A percentile compares a stretch with the other conserved stretches of the same genome.
phyloP scores from a whole-genome alignment of 2,797 vertebrate genomes.

The Gastrophryne carolinensis region DNA sequence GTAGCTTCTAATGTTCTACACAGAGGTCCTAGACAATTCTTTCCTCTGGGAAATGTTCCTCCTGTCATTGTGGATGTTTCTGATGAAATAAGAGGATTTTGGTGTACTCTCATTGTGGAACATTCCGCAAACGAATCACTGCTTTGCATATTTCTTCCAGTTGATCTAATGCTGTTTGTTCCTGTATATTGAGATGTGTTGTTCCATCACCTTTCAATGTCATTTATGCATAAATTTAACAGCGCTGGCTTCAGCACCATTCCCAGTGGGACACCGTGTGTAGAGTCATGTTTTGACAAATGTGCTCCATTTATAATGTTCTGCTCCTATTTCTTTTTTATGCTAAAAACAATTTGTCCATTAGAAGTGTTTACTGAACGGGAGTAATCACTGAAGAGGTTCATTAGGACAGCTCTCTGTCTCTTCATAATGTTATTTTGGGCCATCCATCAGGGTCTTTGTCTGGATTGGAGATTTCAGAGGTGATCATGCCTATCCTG shows the following conservation, averaged over 20 bases:
- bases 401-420: conserved; percentile 42
- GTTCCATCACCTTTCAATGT: conserved; percentile 45
- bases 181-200: conserved; percentile 14
- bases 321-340: conserved; percentile 30
- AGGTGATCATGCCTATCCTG: conserved; percentile 14
- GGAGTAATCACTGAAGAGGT: conserved; percentile 40
- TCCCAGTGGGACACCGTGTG: conserved; percentile 35
- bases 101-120: not conserved
- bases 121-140: not conserved
- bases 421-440: not conserved
- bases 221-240: conserved; percentile 51
- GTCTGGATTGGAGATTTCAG: conserved; percentile 1
- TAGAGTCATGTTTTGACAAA: conserved; percentile 40
- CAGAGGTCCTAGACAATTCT: no score
- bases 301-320: conserved; percentile 48
- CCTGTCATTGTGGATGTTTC: not conserved
- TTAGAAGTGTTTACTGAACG: conserved; percentile 36
- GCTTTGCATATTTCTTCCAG: not conserved
- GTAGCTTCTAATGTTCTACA: no score
- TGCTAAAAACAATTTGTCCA: conserved; percentile 40
- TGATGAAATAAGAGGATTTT: not conserved
- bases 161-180: not conserved
- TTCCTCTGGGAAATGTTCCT: not conserved
- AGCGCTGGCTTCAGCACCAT: conserved; percentile 25
- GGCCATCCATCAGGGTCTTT: conserved; percentile 9